Evolutionary conservation across 2,888 invertebrate species (phyloP).

Genomic region (Leucozona laternaria): DNA sequence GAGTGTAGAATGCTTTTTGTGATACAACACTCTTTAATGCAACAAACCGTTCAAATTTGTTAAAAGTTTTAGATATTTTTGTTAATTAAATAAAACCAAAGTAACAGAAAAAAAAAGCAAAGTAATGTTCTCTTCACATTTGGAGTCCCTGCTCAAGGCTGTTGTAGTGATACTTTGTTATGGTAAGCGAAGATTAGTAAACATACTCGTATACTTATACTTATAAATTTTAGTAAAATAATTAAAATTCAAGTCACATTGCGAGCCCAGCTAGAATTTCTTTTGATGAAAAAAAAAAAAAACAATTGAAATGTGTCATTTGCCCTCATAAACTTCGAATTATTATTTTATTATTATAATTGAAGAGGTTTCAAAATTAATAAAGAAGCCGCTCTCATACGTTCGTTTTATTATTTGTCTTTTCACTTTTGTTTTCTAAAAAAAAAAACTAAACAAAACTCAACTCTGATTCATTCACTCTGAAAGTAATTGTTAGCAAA

Average conservation of each 20-base stretch:
- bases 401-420: constrained; percentile 3
- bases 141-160: constrained; percentile 46
- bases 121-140: constrained; percentile 46
- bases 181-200: constrained; percentile 42
- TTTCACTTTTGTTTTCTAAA: constrained; percentile 52
- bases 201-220: too few relatives aligned
- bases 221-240: background rate
- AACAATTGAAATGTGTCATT: constrained; percentile 31
- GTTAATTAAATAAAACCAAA: background rate
- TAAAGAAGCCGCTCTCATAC: constrained; percentile 2
- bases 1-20: constrained; percentile 35
- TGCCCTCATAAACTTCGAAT: constrained; percentile 32
- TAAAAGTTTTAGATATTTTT: constrained; percentile 12
- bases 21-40: constrained; percentile 32
- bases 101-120: background rate
- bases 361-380: constrained; percentile 8
- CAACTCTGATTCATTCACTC: constrained; percentile 18
- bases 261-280: constrained; percentile 12
- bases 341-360: constrained; percentile 11
- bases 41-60: constrained; percentile 52
- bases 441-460: constrained; percentile 10
- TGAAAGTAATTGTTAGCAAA: background rate
- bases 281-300: background rate
- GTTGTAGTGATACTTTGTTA: constrained; percentile 55
- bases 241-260: constrained; percentile 20